phyloP scores from a whole-genome alignment of 2,797 vertebrate species.

The Sciurus vulgaris region DNA sequence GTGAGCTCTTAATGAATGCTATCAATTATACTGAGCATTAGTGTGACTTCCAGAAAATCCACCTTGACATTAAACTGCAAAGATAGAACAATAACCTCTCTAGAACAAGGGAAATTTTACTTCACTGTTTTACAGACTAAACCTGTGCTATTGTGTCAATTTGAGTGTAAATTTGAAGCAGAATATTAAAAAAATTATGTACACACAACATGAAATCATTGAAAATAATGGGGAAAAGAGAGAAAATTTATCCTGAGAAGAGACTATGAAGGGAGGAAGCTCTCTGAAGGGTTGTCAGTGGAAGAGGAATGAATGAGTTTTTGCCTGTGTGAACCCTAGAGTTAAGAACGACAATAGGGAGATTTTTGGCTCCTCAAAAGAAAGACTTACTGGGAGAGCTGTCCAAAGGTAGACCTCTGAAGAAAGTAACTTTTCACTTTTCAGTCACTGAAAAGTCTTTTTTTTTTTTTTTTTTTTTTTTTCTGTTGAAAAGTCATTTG shows the following conservation, averaged over 20 bases:
- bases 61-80: background rate
- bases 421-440: conserved; percentile 13
- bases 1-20: background rate
- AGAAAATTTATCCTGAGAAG: background rate
- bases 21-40: background rate
- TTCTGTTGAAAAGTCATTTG: conserved; percentile 48
- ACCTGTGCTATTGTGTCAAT: background rate
- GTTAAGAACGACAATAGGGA: background rate
- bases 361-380: background rate
- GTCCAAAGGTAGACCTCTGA: background rate
- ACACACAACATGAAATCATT: conserved; percentile 7
- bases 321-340: background rate
- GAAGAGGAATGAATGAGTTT: background rate
- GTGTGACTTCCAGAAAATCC: conserved; percentile 41
- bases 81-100: background rate
- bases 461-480: background rate
- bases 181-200: conserved; percentile 34
- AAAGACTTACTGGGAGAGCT: background rate
- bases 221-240: background rate
- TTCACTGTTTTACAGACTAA: background rate
- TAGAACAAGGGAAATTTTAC: background rate
- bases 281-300: background rate
- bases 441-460: background rate
- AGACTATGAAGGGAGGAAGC: background rate
- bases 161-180: conserved; percentile 50